These are phyloP conservation scores for Spheniscus mendiculus DNA, from an alignment of 2,113 vertebrate species.

Conservation along the genomic window DNA sequence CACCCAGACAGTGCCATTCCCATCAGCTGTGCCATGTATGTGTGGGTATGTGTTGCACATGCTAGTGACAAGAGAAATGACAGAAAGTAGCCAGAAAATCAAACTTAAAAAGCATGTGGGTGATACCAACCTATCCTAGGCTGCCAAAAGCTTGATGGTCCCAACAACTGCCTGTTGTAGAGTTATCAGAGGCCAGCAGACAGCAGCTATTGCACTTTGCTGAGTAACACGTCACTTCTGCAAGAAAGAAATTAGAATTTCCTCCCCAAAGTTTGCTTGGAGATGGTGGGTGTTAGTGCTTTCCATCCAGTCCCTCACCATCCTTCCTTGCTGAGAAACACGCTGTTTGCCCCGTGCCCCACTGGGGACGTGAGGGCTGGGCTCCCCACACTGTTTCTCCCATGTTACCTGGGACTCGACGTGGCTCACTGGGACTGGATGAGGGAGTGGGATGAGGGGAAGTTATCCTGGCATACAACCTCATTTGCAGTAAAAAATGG, in stretches of 20 bases:
- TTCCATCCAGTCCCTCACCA: background rate
- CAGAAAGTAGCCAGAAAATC: background rate
- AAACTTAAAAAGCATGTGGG: background rate
- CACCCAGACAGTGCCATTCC: background rate
- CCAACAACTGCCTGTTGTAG: background rate
- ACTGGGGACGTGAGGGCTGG: accelerated
- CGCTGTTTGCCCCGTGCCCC: accelerated
- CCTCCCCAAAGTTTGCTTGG: background rate
- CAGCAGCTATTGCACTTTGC: background rate
- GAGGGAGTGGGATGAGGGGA: background rate
- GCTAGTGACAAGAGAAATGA: background rate
- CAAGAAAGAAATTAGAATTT: background rate
- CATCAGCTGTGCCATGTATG: background rate
- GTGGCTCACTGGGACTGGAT: background rate
- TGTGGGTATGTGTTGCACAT: accelerated
- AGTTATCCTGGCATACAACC: background rate
- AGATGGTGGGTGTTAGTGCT: background rate
- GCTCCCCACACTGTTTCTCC: accelerated
- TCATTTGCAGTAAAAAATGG: background rate
- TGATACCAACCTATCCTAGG: background rate
- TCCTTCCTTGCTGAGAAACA: background rate
- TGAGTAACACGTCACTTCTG: background rate
- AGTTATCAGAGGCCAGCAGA: background rate
- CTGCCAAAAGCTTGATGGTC: background rate
- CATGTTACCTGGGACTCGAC: accelerated